Percentiles rank a stretch among this genome's conserved stretches.
These are phyloP conservation scores for Balearica regulorum DNA, from an alignment of 2,797 vertebrate genomes.

Conservation along the genomic window DNA sequence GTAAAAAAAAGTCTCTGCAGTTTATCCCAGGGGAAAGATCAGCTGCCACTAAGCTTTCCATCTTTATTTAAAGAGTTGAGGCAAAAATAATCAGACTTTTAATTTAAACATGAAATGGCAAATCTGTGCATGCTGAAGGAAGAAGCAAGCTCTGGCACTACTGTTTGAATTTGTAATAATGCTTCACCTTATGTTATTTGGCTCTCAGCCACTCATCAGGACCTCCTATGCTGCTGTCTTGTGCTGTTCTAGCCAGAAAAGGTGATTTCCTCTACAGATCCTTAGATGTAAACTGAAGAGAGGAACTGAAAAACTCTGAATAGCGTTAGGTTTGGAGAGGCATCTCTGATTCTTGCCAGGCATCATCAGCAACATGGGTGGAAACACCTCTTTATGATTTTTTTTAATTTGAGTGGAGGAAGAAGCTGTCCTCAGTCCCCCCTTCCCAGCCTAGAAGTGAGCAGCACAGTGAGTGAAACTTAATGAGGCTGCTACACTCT, in stretches of 20 bases:
- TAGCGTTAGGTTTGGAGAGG: not conserved
- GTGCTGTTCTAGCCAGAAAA: not conserved
- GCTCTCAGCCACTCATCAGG: not conserved
- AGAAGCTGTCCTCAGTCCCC: not conserved
- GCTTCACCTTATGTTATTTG: not conserved
- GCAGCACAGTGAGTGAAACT: not conserved
- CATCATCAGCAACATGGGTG: not conserved
- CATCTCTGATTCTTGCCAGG: not conserved
- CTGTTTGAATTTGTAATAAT: conserved; percentile 6
- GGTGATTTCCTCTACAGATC: not conserved
- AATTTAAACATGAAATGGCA: not conserved
- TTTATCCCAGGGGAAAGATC: not conserved
- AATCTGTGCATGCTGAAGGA: not conserved
- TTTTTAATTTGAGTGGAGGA: not conserved
- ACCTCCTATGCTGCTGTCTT: not conserved
- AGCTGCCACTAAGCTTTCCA: not conserved
- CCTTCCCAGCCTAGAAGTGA: not conserved
- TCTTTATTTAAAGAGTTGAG: not conserved
- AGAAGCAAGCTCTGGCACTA: not conserved
- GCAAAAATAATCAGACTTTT: not conserved
- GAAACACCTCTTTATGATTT: not conserved
- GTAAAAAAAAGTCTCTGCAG: not conserved
- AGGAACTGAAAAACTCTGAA: not conserved
- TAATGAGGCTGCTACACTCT: not conserved
- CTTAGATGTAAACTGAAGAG: not conserved